These are phyloP conservation scores for Sminthurinus aureus DNA, from an alignment of 2,888 invertebrate genomes.

Conservation along the genomic window DNA sequence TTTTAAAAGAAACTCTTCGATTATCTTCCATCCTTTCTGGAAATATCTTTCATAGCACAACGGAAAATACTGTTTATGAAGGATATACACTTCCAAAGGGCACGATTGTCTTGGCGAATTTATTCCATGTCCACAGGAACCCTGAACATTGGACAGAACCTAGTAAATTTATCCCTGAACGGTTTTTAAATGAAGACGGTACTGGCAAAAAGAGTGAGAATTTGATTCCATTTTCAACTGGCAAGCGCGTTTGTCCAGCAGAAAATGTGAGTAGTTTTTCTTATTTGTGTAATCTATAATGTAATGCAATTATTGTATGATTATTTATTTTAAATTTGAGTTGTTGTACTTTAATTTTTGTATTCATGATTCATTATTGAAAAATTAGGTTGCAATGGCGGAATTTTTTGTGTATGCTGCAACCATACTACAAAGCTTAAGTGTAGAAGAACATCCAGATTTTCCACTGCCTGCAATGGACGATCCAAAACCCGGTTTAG, in stretches of 20 bases:
- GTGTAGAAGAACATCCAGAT: conserved; percentile 16
- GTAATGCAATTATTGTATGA: too few relatives aligned
- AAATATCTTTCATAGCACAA: conserved; percentile 51
- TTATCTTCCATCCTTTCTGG: conserved; percentile 50
- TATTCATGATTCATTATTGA: too few relatives aligned
- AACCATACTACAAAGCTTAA: conserved; percentile 17
- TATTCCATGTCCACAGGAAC: conserved; percentile 69
- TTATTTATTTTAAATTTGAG: too few relatives aligned
- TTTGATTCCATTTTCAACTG: conserved; percentile 63
- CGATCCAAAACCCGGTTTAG: conserved; percentile 26
- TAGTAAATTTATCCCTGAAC: conserved; percentile 70
- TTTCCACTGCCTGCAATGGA: conserved; percentile 19
- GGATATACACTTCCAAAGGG: conserved; percentile 62
- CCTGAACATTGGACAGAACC: conserved; percentile 71
- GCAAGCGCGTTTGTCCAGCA: conserved; percentile 71
- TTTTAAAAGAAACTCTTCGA: conserved; percentile 48
- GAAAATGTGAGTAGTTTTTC: too few relatives aligned
- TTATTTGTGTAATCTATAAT: too few relatives aligned
- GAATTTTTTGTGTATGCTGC: conserved; percentile 70
- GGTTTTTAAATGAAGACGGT: conserved; percentile 66
- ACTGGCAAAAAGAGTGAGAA: conserved; percentile 36
- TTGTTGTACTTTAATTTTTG: too few relatives aligned
- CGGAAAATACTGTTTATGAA: conserved; percentile 42
- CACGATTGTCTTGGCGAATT: conserved; percentile 66
- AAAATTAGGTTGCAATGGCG: conserved; percentile 71